Conservation (phyloP, 1,140 invertebrate species). For the Ostrea denselamellosa region DNA sequence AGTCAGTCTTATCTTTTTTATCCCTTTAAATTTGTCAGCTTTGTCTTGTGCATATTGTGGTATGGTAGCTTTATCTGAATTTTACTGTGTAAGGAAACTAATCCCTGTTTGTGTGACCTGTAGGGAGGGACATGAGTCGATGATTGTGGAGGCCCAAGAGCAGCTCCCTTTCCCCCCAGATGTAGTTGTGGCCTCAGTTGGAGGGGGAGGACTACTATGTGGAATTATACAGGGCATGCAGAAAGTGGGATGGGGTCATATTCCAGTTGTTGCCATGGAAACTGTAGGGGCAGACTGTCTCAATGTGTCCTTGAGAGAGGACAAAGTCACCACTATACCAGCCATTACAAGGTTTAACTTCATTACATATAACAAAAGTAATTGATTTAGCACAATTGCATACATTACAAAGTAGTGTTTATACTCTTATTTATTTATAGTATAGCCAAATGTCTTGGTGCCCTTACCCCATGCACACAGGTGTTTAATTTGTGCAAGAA, state of each 20-base stretch:
- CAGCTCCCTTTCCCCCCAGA: conserved; percentile 76
- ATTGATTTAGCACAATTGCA: background rate
- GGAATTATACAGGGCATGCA: conserved; percentile 73
- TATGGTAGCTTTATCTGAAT: no score
- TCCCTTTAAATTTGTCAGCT: no score
- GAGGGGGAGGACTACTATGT: conserved; percentile 80
- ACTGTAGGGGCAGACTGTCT: conserved; percentile 81
- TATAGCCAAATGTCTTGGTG: conserved; percentile 79
- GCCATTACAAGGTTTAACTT: conserved; percentile 78
- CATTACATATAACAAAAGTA: background rate
- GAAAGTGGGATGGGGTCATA: conserved; percentile 76
- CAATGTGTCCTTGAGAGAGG: conserved; percentile 77
- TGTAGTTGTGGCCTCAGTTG: conserved; percentile 79
- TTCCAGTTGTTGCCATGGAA: conserved; percentile 81
- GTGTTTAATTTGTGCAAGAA: conserved; percentile 74
- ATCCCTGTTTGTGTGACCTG: conserved; percentile 20
- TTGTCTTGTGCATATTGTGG: no score
- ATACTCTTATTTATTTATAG: conserved; percentile 67
- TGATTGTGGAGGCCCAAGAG: conserved; percentile 79
- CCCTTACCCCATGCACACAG: conserved; percentile 74
- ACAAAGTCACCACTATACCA: conserved; percentile 76
- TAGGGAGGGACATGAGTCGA: conserved; percentile 80
- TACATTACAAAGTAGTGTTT: background rate
- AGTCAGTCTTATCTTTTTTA: no score
- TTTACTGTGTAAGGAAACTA: no score